Evolutionary conservation across 2,888 invertebrate genomes (phyloP).

Genomic region (Drosophila sordidapex): DNA sequence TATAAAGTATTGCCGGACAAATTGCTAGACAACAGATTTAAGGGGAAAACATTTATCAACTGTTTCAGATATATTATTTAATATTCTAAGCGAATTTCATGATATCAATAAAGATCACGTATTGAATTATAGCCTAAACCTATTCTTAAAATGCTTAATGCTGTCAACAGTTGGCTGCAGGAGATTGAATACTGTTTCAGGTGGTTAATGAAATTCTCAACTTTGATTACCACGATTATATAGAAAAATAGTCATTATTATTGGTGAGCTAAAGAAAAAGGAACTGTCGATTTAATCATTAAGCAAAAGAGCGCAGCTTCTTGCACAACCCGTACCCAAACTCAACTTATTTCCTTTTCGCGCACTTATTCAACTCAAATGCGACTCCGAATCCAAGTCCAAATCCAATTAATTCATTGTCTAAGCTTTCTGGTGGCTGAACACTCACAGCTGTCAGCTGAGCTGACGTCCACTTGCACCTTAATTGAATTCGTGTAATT

Average conservation of each 20-base stretch:
- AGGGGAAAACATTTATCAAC: neutral
- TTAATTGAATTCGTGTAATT: constrained; percentile 80
- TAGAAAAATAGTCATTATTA: neutral
- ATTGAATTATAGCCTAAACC: neutral
- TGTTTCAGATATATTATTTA: neutral
- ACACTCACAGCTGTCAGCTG: constrained; percentile 68
- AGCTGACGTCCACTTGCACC: constrained; percentile 58
- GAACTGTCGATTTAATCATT: neutral
- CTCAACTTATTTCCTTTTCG: constrained; percentile 5
- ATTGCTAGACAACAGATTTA: neutral
- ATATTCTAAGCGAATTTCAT: neutral
- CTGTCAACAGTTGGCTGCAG: neutral
- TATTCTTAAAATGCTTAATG: accelerated
- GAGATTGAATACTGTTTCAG: neutral
- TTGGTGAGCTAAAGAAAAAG: neutral
- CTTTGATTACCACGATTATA: neutral
- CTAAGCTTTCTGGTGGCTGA: constrained; percentile 47
- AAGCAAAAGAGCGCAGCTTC: neutral
- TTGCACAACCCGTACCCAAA: neutral
- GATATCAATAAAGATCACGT: neutral
- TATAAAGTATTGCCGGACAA: neutral
- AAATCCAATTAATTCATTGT: constrained; percentile 71
- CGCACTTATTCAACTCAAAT: constrained; percentile 10
- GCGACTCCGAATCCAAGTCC: neutral
- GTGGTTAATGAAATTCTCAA: neutral